A percentile compares a stretch with the other conserved stretches of the same genome.
These are phyloP conservation scores for Limnothrissa miodon DNA, from an alignment of 2,113 vertebrate genomes.

Conservation along the genomic window DNA sequence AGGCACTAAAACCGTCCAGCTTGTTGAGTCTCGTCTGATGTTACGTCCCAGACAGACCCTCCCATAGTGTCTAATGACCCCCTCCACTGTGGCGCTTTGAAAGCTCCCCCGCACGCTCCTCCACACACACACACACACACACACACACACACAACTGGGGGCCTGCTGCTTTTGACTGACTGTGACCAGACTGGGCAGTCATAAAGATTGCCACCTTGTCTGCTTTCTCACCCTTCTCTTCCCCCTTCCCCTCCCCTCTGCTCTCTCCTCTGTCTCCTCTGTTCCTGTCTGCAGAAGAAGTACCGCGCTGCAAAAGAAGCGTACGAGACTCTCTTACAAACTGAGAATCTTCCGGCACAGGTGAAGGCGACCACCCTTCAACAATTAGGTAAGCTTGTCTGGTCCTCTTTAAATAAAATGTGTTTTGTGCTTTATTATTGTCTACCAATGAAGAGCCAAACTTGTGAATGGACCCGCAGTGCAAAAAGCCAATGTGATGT, in stretches of 20 bases:
- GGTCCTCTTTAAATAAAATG: too few species aligned
- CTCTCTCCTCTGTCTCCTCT: not conserved
- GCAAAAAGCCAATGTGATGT: too few species aligned
- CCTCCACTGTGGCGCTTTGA: slow-evolving; percentile 25
- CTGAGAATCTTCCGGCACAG: slow-evolving; percentile 93
- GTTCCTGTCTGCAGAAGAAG: slow-evolving; percentile 81
- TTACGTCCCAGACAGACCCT: slow-evolving; percentile 53
- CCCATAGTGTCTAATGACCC: slow-evolving; percentile 50
- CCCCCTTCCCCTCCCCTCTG: slow-evolving; percentile 45
- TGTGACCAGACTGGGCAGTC: slow-evolving; percentile 57
- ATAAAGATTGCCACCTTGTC: slow-evolving; percentile 61
- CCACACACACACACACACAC: too few species aligned
- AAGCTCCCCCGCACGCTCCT: not conserved
- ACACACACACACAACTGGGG: slow-evolving; percentile 48
- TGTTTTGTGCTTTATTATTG: not conserved
- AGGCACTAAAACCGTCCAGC: slow-evolving; percentile 47
- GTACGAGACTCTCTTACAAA: slow-evolving; percentile 95
- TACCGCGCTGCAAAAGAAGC: slow-evolving; percentile 96
- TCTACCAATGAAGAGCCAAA: not conserved
- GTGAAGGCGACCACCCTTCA: slow-evolving; percentile 97
- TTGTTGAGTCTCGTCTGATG: slow-evolving; percentile 68
- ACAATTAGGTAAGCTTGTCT: slow-evolving; percentile 87
- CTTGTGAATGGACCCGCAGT: too few species aligned
- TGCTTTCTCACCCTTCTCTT: slow-evolving; percentile 55
- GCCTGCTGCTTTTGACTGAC: too few species aligned